These are phyloP conservation scores for Edolisoma coerulescens DNA, from an alignment of 2,113 vertebrate species.

Conservation along the genomic window DNA sequence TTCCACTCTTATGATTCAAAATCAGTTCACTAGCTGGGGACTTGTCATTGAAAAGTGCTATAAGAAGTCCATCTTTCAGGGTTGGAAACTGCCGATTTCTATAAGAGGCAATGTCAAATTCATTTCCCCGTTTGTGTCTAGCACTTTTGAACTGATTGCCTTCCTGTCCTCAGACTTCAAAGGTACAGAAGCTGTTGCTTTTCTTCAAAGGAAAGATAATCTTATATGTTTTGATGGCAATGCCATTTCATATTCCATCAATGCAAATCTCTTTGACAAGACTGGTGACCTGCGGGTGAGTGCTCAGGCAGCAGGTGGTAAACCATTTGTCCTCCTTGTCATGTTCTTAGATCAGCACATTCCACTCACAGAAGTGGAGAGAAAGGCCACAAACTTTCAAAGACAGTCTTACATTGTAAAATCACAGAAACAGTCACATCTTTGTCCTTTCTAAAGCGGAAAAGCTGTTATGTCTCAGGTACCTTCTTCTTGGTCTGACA, in stretches of 20 bases:
- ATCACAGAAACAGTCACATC: neutral
- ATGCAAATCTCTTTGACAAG: conserved; percentile 33
- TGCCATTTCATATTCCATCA: neutral
- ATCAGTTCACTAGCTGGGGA: neutral
- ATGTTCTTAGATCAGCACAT: neutral
- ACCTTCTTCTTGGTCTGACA: neutral
- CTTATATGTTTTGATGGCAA: conserved; percentile 27
- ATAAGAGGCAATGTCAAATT: neutral
- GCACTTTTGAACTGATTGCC: conserved; percentile 3
- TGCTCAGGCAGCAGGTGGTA: conserved; percentile 26
- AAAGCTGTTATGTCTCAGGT: neutral
- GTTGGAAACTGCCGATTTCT: neutral
- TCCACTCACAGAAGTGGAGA: neutral
- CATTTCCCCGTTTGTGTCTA: neutral
- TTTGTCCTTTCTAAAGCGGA: neutral
- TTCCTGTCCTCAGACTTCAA: conserved; percentile 9
- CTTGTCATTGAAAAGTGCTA: neutral
- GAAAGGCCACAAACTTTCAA: neutral
- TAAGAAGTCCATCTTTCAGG: neutral
- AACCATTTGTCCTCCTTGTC: neutral
- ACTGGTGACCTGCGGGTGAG: neutral
- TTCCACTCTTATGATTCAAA: neutral
- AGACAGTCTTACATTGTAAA: neutral
- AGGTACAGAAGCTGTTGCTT: neutral
- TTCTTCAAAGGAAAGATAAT: neutral